phyloP scores from a whole-genome alignment of 2,797 vertebrate genomes.

The Discoglossus pictus region DNA sequence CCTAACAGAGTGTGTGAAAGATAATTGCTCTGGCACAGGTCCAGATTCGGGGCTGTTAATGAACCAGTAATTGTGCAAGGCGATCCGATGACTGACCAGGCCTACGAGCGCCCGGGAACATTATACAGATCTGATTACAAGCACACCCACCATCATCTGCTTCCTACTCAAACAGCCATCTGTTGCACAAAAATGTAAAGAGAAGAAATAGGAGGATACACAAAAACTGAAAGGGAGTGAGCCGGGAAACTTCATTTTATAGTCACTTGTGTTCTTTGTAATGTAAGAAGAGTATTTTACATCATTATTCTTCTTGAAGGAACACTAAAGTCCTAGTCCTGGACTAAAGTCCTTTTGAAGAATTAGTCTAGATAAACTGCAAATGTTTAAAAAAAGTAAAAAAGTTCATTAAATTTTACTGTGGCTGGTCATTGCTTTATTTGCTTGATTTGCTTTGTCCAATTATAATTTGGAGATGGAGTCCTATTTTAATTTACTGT shows the following conservation, averaged over 20 bases:
- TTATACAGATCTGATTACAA: slow-evolving; percentile 66
- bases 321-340: too few species aligned
- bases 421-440: too few species aligned
- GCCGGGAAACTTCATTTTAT: not conserved
- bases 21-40: slow-evolving; percentile 41
- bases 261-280: too few species aligned
- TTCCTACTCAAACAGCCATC: slow-evolving; percentile 28
- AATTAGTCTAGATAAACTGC: too few species aligned
- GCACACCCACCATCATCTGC: slow-evolving; percentile 55
- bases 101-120: slow-evolving; percentile 33
- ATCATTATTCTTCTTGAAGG: too few species aligned
- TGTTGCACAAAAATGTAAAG: slow-evolving; percentile 19
- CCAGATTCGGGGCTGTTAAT: slow-evolving; percentile 26
- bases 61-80: slow-evolving; percentile 43
- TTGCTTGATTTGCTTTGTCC: too few species aligned
- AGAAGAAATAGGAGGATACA: not conserved
- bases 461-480: too few species aligned
- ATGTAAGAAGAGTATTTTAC: too few species aligned
- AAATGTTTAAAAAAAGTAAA: too few species aligned
- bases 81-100: slow-evolving; percentile 26
- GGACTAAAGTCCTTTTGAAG: too few species aligned
- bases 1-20: slow-evolving; percentile 14
- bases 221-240: not conserved
- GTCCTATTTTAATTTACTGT: too few species aligned
- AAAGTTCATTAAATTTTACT: too few species aligned